Base-by-base conservation (phyloP, 2,888 invertebrate genomes). In the Luperina nickerlii region DNA sequence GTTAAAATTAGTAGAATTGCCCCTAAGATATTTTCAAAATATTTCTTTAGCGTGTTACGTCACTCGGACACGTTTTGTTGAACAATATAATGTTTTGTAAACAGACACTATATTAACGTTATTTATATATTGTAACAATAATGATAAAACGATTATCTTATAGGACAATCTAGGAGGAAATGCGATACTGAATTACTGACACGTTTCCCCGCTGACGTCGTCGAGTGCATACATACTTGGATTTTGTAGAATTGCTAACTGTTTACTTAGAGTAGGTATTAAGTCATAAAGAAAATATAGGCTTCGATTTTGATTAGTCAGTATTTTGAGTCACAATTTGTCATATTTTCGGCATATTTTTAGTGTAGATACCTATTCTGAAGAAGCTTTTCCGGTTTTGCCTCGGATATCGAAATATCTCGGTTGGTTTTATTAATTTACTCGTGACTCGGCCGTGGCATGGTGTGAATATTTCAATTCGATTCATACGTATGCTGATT, bases 91-190 rank as follows among this genome's bases (percentile, higher is more conserved):
- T 67, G 72, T 62, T 57, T 48, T 68, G 74, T 85, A 76, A 76
- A 79, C 20, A 84, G 70, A 76, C 67, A 79, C 84, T 78, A 65
- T 32, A 48, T 13, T 11, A 57, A 65, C n/a, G 45, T n/a, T 76
- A 70, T 83, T 82, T 57, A 38, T 63, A 48, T 45, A 9, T 60
- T 60, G n/a, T 72, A 57, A 82, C 38, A 73, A 72, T 78, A 63
- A 74, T n/a, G 76, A 74, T 87, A 87, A 74, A 85, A 76, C 60
- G 66, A 85, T 73, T 80, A 77, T 85, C n/a, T n/a, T n/a, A n/a
- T n/a, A n/a, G n/a, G n/a, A n/a, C n/a, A n/a, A n/a, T n/a, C 85
- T 87, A 87, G 74, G 74, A 85, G 88, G 85, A 85, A 87, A 85
- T 87, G 68, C 70, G 85, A 85, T 75, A 85, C 57, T n/a, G n/a